Evolutionary conservation across 2,888 invertebrate genomes (phyloP), one percentile per base, ranked within the genome.

Genomic region (Argyra leucocephala): DNA sequence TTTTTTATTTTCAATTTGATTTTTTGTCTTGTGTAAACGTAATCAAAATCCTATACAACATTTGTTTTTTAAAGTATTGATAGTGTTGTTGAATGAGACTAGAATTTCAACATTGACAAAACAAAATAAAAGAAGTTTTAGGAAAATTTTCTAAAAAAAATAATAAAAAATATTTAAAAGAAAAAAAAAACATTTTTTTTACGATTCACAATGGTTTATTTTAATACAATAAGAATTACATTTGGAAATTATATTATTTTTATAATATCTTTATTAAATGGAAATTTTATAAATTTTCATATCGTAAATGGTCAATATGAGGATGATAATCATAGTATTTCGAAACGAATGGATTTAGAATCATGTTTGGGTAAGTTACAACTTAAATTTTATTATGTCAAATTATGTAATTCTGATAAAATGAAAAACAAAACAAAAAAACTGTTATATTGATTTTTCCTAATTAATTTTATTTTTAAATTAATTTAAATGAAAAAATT

Each of bases 321-420:
- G 57, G 57, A 68, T 64, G 73, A 73, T 65, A 70, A 69, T 67
- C 78, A 77, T 72, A 75, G 67, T 3, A 68, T 78, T 65, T 73
- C 73, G 69, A 80, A 79, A 66, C 75, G 78, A 67, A 77, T 79
- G 76, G 78, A 78, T 68, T 71, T 80, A 69, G 78, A 79, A 64
- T 70, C 73, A 10, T 80, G 80, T 71, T 72, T 79, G 71, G 77
- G 80, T 79, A 73, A 74, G 68, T n/a, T 3, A 18, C 57, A 48
- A n/a, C 23, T 1, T 26, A 22, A 62, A 65, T 60, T 3, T 7
- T 57, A 59, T n/a, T 65, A 10, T 26, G 37, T 21, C 31, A 21
- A 58, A 37, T 62, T 26, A 57, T 62, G 61, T 61, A 18, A 6
- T 22, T 22, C 4, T 57, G 57, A n/a, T 57, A 12, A 7, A 4